These are phyloP conservation scores for Drosophila subsilvestris DNA, from an alignment of 2,888 invertebrate species.

Conservation along the genomic window DNA sequence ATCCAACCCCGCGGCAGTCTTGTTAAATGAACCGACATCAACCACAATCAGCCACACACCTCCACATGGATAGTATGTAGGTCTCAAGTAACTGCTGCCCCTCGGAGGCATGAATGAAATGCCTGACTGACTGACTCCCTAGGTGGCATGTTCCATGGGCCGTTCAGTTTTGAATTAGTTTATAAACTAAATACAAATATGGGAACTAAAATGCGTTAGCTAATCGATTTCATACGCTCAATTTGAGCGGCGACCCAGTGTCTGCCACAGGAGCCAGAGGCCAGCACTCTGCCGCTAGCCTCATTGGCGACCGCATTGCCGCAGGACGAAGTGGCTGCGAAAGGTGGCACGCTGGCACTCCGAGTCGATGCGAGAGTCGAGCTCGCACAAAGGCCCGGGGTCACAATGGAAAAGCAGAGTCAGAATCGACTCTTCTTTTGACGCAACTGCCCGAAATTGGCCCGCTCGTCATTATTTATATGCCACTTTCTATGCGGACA, in stretches of 20 bases:
- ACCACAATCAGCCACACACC: not conserved
- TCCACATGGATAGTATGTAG: not conserved
- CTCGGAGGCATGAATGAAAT: slow-evolving; percentile 52
- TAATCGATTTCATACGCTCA: slow-evolving; percentile 78
- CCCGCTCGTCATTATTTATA: slow-evolving; percentile 78
- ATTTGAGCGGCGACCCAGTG: slow-evolving; percentile 73
- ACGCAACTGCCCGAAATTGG: slow-evolving; percentile 75
- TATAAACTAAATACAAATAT: slow-evolving; percentile 74
- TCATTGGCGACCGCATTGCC: slow-evolving; percentile 72
- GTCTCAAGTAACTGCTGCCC: not conserved
- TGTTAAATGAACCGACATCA: not conserved
- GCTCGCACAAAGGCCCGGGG: slow-evolving; percentile 46
- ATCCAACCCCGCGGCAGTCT: not conserved
- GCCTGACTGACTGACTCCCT: slow-evolving; percentile 8
- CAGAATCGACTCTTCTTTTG: slow-evolving; percentile 57
- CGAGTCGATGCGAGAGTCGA: slow-evolving; percentile 40
- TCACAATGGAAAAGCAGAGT: slow-evolving; percentile 50
- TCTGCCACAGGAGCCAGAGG: slow-evolving; percentile 50
- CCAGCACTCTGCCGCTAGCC: slow-evolving; percentile 45
- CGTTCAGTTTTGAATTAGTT: slow-evolving; percentile 60
- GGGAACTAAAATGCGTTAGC: slow-evolving; percentile 68
- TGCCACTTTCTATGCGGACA: slow-evolving; percentile 69
- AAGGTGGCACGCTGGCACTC: slow-evolving; percentile 22
- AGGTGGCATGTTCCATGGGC: slow-evolving; percentile 62
- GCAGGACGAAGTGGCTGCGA: slow-evolving; percentile 45